Evolutionary conservation across 2,113 vertebrate species (phyloP).

Genomic region (Phainopepla nitens): DNA sequence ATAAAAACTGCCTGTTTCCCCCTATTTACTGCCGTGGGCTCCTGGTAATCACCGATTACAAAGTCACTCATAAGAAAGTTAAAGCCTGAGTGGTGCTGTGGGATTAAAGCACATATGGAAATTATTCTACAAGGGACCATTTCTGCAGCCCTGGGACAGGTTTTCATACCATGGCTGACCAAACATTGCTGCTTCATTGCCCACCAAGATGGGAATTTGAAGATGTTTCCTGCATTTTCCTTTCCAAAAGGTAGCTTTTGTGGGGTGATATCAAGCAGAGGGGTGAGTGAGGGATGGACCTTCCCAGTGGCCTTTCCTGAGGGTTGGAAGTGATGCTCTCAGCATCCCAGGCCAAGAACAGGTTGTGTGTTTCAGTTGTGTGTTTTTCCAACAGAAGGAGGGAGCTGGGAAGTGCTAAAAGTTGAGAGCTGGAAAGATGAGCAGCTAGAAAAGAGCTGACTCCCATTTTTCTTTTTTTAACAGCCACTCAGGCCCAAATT

Average conservation of each 20-base stretch:
- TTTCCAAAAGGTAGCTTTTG: not conserved
- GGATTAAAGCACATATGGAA: constrained; percentile 13
- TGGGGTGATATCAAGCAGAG: not conserved
- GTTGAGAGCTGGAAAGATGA: not conserved
- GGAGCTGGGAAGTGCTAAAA: not conserved
- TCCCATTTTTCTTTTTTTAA: not conserved
- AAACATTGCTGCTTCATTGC: constrained; percentile 10
- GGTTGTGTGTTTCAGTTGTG: too few species aligned
- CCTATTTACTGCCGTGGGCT: constrained; percentile 3
- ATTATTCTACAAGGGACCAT: not conserved
- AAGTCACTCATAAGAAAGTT: constrained; percentile 20
- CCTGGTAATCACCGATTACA: not conserved
- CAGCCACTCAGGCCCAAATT: not conserved
- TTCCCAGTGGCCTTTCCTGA: not conserved
- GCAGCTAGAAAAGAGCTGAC: not conserved
- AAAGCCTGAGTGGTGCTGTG: constrained; percentile 15
- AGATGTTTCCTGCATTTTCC: not conserved
- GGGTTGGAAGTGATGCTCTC: not conserved
- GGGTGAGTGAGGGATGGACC: not conserved
- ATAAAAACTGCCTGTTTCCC: constrained; percentile 1
- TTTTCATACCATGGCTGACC: constrained; percentile 15
- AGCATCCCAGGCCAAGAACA: not conserved
- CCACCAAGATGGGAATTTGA: not conserved
- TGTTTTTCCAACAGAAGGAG: not conserved
- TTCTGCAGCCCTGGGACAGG: not conserved